A percentile compares a stretch with the other conserved stretches of the same genome.
Conservation (phyloP, 2,888 invertebrate species). For the Dolichopus griseipennis region DNA sequence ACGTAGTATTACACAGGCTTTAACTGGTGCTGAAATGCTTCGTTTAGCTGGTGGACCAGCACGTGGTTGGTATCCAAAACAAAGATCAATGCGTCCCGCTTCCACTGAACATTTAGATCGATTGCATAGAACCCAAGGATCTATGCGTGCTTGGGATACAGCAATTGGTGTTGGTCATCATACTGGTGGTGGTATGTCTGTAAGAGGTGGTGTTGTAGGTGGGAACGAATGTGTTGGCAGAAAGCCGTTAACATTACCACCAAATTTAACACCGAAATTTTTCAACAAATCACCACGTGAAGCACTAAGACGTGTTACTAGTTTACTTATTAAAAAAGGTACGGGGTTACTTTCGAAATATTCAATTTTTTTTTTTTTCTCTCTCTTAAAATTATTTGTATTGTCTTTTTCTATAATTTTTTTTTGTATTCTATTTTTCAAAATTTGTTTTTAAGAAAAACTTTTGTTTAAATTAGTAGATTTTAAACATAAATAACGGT, state of each 20-base stretch:
- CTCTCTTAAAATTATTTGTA: not conserved
- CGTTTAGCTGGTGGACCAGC: conserved; percentile 72
- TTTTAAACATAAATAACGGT: no score
- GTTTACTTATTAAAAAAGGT: conserved; percentile 80
- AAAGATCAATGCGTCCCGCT: conserved; percentile 61
- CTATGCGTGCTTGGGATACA: conserved; percentile 47
- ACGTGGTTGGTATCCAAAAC: conserved; percentile 76
- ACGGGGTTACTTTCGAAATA: conserved; percentile 9
- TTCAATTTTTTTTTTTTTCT: not conserved
- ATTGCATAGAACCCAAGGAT: conserved; percentile 44
- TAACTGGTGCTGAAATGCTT: conserved; percentile 70
- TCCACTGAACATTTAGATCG: conserved; percentile 80
- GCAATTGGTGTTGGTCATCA: conserved; percentile 37
- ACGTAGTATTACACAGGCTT: conserved; percentile 46
- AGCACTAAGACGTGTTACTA: conserved; percentile 77
- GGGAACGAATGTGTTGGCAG: conserved; percentile 49
- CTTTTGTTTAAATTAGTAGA: no score
- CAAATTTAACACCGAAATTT: conserved; percentile 81
- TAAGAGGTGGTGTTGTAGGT: conserved; percentile 46
- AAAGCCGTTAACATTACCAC: conserved; percentile 78
- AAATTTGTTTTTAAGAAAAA: no score
- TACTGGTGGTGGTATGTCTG: conserved; percentile 33
- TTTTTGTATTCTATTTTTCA: not conserved
- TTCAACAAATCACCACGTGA: conserved; percentile 81
- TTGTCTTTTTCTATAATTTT: not conserved